Conservation (phyloP, 1,140 invertebrate genomes). For the Elymnias hypermnestra region DNA sequence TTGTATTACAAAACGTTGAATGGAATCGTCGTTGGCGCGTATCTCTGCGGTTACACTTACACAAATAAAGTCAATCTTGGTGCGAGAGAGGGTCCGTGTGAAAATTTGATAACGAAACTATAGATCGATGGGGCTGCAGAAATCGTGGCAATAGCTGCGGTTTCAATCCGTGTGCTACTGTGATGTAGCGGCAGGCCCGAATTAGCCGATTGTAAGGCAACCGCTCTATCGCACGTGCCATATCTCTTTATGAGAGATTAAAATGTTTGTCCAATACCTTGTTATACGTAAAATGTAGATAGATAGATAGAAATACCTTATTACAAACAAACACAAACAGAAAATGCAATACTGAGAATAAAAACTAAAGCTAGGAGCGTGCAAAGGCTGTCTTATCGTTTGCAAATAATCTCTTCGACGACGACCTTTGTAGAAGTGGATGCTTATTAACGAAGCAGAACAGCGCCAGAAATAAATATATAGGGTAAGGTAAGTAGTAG, state of each 20-base stretch:
- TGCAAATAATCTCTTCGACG: too few species aligned
- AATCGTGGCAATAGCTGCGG: conserved; percentile 63
- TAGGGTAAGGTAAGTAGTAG: too few species aligned
- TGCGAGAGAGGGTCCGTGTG: conserved; percentile 59
- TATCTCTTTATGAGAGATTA: not conserved
- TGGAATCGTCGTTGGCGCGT: conserved; percentile 36
- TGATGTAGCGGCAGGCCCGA: conserved; percentile 56
- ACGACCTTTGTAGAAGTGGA: too few species aligned
- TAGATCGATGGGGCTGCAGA: conserved; percentile 68
- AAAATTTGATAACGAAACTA: conserved; percentile 75
- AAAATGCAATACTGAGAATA: too few species aligned
- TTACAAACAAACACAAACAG: too few species aligned
- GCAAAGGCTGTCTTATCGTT: too few species aligned
- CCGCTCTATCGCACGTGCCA: conserved; percentile 21
- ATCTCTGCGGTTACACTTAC: conserved; percentile 64
- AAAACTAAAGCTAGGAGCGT: too few species aligned
- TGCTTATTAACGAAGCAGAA: too few species aligned
- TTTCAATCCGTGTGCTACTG: conserved; percentile 67
- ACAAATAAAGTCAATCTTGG: conserved; percentile 74
- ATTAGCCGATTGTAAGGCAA: conserved; percentile 34
- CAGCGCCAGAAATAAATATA: too few species aligned
- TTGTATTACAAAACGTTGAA: conserved; percentile 36
- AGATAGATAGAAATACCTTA: too few species aligned
- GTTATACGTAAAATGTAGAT: too few species aligned
- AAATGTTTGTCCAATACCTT: not conserved